A percentile compares a stretch with the other conserved stretches of the same genome.
Evolutionary conservation across 2,113 vertebrate genomes (phyloP).

Genomic region (Corythornis vintsioides): DNA sequence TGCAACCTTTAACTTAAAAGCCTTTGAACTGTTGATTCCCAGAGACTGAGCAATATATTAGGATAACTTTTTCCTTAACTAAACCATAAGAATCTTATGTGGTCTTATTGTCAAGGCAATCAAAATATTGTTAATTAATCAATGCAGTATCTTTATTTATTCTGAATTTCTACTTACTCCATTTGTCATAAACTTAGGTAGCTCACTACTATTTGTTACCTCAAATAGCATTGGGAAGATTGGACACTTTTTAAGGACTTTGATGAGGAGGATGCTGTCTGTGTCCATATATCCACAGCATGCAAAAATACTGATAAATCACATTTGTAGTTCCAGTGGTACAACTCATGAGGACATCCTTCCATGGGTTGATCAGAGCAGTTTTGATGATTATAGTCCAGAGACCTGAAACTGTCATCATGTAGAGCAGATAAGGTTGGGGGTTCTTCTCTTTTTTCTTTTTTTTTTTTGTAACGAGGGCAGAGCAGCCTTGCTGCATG

Average conservation of each 20-base stretch:
- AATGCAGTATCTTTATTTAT: background rate
- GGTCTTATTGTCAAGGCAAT: background rate
- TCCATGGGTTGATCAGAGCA: background rate
- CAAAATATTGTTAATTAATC: background rate
- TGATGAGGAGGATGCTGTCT: background rate
- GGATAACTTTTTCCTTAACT: background rate
- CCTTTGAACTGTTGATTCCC: background rate
- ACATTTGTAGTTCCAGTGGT: background rate
- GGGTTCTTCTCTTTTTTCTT: background rate
- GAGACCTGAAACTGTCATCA: slow-evolving; percentile 30
- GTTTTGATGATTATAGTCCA: background rate
- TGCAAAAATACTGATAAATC: background rate
- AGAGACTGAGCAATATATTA: background rate
- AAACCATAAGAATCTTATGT: background rate
- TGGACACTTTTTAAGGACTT: background rate
- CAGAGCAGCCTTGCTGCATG: background rate
- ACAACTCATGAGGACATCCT: background rate
- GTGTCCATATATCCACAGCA: background rate
- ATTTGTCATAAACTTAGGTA: background rate
- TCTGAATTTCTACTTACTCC: background rate
- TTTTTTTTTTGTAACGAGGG: background rate
- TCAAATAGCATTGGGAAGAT: background rate
- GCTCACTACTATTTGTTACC: background rate
- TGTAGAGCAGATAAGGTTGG: background rate
- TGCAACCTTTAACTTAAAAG: background rate